A percentile compares a stretch with the other conserved stretches of the same genome.
Conservation (phyloP, 1,140 invertebrate species). For the Anastrepha obliqua region DNA sequence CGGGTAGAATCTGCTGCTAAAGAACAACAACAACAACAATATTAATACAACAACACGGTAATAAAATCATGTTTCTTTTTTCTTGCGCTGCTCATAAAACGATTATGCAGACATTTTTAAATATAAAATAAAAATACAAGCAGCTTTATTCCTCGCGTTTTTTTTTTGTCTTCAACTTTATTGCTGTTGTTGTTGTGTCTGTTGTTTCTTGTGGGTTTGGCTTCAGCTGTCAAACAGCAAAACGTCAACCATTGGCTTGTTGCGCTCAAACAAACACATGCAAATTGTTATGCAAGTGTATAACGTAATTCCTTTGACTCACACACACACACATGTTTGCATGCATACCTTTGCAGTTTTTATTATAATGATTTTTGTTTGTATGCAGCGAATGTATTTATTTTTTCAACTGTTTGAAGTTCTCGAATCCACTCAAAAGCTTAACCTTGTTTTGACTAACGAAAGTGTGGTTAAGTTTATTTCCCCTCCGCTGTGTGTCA, state of each 20-base stretch:
- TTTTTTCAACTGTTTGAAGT: background rate
- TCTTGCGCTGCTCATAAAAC: background rate
- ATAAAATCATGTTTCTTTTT: background rate
- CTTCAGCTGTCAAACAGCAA: conserved; percentile 47
- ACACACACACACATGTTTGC: background rate
- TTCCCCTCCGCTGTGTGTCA: background rate
- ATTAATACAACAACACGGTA: background rate
- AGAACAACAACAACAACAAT: conserved; percentile 46
- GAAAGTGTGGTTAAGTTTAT: background rate
- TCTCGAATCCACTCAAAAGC: background rate
- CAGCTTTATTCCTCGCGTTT: background rate
- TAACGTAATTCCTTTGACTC: background rate
- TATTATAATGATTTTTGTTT: background rate
- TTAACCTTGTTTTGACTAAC: background rate
- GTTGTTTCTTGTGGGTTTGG: conserved; percentile 45
- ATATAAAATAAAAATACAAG: background rate
- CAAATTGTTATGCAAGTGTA: background rate
- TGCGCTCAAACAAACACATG: background rate
- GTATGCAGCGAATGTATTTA: background rate
- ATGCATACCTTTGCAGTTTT: background rate
- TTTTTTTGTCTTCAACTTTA: background rate
- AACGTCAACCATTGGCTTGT: conserved; percentile 50
- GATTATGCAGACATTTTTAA: conserved; percentile 7
- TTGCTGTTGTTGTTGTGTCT: background rate
- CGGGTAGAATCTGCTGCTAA: background rate